Base-by-base conservation (phyloP, 2,113 vertebrate species). In the Pan paniscus region DNA sequence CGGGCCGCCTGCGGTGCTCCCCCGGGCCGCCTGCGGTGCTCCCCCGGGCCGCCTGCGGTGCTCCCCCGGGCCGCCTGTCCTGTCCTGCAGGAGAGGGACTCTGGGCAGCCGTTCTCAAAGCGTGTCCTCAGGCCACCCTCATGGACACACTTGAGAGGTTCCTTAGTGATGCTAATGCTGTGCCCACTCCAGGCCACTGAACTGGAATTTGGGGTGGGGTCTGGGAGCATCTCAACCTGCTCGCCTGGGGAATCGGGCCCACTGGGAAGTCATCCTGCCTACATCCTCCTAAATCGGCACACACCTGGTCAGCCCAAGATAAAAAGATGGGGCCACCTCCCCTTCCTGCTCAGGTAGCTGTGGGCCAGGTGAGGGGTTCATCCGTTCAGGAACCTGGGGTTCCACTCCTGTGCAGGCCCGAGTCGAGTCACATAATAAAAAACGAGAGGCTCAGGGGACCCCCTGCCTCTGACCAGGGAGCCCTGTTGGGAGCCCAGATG, bases 401-500 rank as follows among this genome's bases (percentile, higher is more conserved):
- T 35, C 43, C 12, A 20, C 2, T 4, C 30, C 10, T 5, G 5
- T 1, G 52, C 4, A 17, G 59, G 18, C 23, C 23, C 10, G n/a
- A 8, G 38, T n/a, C 27, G 23, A 68, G 35, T 22, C 13, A 43
- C 17, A 14, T 50, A 8, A 59, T 40, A 13, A 12, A 76, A 76
- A 7, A n/a, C 1, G 9, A 86, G 9, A 6, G 16, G 23, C 89
- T 27, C 0, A 64, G 46, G 72, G 20, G 5, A 40, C 46, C 50
- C 32, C 8, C 2, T 16, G 18, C 52, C 85, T 38, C 18, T 61
- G 72, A 16, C 68, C 3, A 1, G 46, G 76, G 40, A 11, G 8
- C 16, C 17, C 55, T 0, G 1, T 1, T 12, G 23, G 22, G 30
- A 16, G 7, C 22, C 61, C 10, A 2, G 67, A 79, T 0, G 3